These are phyloP conservation scores for Xiphophorus birchmanni DNA, from an alignment of 2,797 vertebrate genomes.

Conservation along the genomic window DNA sequence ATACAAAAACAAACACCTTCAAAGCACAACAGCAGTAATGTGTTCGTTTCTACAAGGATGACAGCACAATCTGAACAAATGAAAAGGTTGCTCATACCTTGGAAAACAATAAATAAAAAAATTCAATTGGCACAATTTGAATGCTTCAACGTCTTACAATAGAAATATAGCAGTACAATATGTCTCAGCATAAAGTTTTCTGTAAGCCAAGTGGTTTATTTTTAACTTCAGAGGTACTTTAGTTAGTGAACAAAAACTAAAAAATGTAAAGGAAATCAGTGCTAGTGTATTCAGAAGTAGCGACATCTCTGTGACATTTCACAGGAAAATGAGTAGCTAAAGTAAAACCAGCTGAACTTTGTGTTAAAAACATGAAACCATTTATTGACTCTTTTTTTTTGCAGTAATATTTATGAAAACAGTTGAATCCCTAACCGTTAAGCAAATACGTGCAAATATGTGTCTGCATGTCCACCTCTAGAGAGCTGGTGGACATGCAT, in stretches of 20 bases:
- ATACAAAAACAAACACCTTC: constrained; percentile 25
- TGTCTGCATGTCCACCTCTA: background rate
- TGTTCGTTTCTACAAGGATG: constrained; percentile 13
- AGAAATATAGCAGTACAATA: background rate
- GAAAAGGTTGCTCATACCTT: constrained; percentile 15
- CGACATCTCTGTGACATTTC: background rate
- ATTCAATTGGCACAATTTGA: background rate
- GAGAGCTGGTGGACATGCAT: background rate
- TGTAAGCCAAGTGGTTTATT: background rate
- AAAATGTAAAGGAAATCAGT: background rate
- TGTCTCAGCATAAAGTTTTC: background rate
- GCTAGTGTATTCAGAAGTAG: background rate
- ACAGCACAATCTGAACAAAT: background rate
- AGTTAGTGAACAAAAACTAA: background rate
- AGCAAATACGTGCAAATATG: background rate
- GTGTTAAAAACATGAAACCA: background rate
- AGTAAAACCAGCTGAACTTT: background rate
- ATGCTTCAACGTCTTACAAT: background rate
- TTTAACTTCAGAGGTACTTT: background rate
- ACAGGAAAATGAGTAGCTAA: background rate
- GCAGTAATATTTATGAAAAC: background rate
- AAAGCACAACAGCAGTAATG: constrained; percentile 18
- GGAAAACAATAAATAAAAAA: background rate
- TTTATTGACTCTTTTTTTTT: background rate
- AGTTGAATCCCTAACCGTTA: background rate